Percentiles rank a stretch among this genome's conserved stretches.
These are phyloP conservation scores for Xestia sexstrigata DNA, from an alignment of 2,888 invertebrate genomes.

Conservation along the genomic window DNA sequence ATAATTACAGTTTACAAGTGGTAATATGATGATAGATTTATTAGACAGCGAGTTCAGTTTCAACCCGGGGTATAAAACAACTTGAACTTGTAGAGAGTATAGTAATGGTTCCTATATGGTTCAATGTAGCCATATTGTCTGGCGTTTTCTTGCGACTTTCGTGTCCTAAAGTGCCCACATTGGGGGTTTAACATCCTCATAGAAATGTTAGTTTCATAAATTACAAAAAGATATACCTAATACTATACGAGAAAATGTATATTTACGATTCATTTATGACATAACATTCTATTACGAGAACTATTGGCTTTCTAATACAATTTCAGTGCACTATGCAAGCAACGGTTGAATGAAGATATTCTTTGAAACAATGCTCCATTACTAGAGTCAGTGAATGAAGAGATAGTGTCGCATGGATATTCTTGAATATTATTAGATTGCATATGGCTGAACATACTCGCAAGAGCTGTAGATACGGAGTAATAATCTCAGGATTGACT, in stretches of 20 bases:
- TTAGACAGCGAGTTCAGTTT: slow-evolving; percentile 15
- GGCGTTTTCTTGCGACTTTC: not conserved
- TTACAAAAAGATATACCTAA: not conserved
- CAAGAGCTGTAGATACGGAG: not conserved
- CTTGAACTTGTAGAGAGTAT: slow-evolving; percentile 13
- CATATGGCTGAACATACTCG: slow-evolving; percentile 20
- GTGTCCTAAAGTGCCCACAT: not conserved
- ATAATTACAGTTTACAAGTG: slow-evolving; percentile 42
- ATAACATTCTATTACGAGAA: slow-evolving; percentile 4
- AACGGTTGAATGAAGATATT: slow-evolving; percentile 37
- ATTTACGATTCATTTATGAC: not conserved
- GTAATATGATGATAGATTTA: slow-evolving; percentile 32
- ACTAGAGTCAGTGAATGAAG: slow-evolving; percentile 46
- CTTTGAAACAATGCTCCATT: slow-evolving; percentile 55
- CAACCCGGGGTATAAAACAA: not conserved
- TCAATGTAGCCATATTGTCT: not conserved
- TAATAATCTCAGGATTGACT: slow-evolving; percentile 1
- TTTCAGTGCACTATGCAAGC: slow-evolving; percentile 30
- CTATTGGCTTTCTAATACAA: slow-evolving; percentile 37
- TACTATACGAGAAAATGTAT: not conserved
- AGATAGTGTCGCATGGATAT: slow-evolving; percentile 31
- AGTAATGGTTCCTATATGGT: not conserved
- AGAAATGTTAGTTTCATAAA: not conserved
- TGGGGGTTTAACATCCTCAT: not conserved
- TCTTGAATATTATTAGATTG: slow-evolving; percentile 45